Conservation (phyloP, 2,888 invertebrate species). For the Spatulosminthurus flaviceps region DNA sequence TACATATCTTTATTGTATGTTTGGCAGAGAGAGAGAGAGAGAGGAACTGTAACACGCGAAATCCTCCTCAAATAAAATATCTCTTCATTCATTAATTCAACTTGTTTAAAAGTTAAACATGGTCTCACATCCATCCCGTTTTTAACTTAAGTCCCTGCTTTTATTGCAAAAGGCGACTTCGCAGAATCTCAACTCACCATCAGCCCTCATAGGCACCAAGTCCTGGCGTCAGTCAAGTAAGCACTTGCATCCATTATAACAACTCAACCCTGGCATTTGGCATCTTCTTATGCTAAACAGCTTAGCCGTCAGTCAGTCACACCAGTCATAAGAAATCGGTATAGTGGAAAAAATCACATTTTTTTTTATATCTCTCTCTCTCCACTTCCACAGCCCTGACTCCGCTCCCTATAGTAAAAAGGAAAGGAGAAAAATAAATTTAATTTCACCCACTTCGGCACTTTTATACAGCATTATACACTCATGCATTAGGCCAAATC, state of each 20-base stretch:
- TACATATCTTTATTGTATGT: slow-evolving; percentile 5
- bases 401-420: neutral
- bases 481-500: neutral
- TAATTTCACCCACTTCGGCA: slow-evolving; percentile 15
- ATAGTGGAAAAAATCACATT: slow-evolving; percentile 18
- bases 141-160: slow-evolving; percentile 29
- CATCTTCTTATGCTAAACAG: slow-evolving; percentile 18
- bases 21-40: neutral
- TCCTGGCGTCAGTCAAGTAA: slow-evolving; percentile 9
- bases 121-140: slow-evolving; percentile 23
- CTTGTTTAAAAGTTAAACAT: slow-evolving; percentile 34
- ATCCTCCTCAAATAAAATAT: slow-evolving; percentile 34
- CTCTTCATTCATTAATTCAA: slow-evolving; percentile 41
- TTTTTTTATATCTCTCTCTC: neutral
- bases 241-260: neutral
- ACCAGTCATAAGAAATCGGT: slow-evolving; percentile 2
- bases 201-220: slow-evolving; percentile 13
- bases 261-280: slow-evolving; percentile 18
- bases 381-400: neutral
- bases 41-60: slow-evolving; percentile 11
- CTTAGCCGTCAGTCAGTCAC: slow-evolving; percentile 10
- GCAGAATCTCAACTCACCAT: slow-evolving; percentile 8
- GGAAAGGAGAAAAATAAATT: neutral
- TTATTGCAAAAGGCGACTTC: slow-evolving; percentile 29
- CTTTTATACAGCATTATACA: neutral